phyloP scores from a whole-genome alignment of 2,888 invertebrate species.

The Sphaerophoria rueppellii region DNA sequence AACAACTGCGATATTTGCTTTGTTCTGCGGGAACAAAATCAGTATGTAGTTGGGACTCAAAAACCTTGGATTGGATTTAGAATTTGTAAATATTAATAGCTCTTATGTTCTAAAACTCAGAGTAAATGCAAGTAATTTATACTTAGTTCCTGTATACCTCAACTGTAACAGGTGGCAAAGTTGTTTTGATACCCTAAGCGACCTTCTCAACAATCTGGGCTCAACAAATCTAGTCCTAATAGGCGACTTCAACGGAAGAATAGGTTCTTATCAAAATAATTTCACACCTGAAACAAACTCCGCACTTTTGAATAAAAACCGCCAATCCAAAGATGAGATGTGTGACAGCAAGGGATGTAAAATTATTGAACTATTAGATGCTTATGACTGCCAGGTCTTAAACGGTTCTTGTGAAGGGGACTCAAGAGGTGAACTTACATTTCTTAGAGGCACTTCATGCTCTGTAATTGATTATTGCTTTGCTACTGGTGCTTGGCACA shows the following conservation, averaged over 20 bases:
- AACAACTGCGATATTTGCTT: too few relatives aligned
- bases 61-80: background rate
- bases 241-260: conserved; percentile 19
- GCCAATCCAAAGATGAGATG: background rate
- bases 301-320: background rate
- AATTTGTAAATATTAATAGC: background rate
- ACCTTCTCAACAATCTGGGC: background rate
- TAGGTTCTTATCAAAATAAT: conserved; percentile 12
- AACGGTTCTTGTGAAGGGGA: background rate
- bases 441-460: background rate
- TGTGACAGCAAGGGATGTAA: background rate
- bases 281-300: background rate
- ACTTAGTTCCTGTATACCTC: conserved; percentile 17
- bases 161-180: conserved; percentile 29
- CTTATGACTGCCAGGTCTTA: background rate
- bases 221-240: conserved; percentile 10
- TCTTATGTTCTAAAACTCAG: background rate
- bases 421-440: background rate
- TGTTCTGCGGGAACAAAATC: too few relatives aligned
- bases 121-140: background rate
- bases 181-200: conserved; percentile 12
- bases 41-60: too few relatives aligned
- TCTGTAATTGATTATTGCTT: too few relatives aligned
- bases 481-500: background rate
- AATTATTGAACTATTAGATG: background rate